These are phyloP conservation scores for Hippasteria phrygiana DNA, from an alignment of 53 echinoderm and acorn worm genomes.

Conservation along the genomic window DNA sequence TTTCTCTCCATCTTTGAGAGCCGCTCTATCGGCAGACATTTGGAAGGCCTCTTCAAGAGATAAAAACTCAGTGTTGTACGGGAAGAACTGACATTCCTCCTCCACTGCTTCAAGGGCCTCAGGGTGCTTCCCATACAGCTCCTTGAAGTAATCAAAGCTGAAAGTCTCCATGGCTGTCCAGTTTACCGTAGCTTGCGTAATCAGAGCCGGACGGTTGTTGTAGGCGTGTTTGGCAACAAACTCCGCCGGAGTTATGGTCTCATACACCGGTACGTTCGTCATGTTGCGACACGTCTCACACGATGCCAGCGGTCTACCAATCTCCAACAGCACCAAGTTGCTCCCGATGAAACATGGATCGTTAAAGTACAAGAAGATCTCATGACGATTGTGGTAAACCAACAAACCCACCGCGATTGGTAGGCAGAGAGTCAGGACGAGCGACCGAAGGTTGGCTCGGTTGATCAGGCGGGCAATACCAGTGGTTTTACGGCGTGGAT, in stretches of 20 bases:
- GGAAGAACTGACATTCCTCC: conserved; percentile 85
- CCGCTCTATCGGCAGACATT: conserved; percentile 80
- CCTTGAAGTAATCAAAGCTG: conserved; percentile 80
- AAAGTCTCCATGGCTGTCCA: conserved; percentile 84
- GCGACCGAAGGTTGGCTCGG: conserved; percentile 21
- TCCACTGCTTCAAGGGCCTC: conserved; percentile 72
- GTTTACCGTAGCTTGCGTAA: conserved; percentile 72
- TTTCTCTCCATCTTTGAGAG: conserved; percentile 60
- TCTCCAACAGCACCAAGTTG: conserved; percentile 71
- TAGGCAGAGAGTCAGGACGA: conserved; percentile 6
- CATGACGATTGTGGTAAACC: neutral
- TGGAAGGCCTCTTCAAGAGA: conserved; percentile 77
- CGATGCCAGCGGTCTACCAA: conserved; percentile 73
- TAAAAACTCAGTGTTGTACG: conserved; percentile 82
- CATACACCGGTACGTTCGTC: conserved; percentile 63
- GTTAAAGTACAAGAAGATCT: neutral
- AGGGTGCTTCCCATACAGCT: conserved; percentile 68
- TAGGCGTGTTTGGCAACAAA: conserved; percentile 85
- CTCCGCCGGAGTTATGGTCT: conserved; percentile 75
- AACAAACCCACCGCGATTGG: conserved; percentile 25
- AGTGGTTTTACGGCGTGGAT: neutral
- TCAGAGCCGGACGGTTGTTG: conserved; percentile 80
- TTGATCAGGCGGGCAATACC: neutral
- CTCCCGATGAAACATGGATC: conserved; percentile 75
- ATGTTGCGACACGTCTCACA: conserved; percentile 81